These are phyloP conservation scores for Sphaerophoria rueppellii DNA, from an alignment of 2,888 invertebrate species.

Conservation along the genomic window DNA sequence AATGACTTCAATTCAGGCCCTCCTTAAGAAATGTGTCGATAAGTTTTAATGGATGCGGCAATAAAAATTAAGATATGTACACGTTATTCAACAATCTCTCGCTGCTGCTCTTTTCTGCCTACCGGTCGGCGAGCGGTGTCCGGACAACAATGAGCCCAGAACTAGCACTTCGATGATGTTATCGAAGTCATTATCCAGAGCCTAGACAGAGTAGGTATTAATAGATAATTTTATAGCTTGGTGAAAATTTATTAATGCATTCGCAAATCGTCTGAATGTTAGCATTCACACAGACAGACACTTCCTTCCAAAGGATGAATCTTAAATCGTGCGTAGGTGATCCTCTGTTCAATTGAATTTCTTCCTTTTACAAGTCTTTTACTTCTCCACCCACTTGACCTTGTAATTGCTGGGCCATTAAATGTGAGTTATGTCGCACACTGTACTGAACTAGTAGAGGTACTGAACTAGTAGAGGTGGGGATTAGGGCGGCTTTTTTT, in stretches of 20 bases:
- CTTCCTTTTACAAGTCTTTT: not conserved
- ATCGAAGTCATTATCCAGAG: constrained; percentile 37
- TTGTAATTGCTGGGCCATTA: constrained; percentile 65
- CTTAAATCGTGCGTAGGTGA: constrained; percentile 34
- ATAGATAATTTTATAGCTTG: constrained; percentile 41
- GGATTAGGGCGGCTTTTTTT: not conserved
- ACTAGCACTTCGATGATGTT: not conserved
- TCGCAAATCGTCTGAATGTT: constrained; percentile 51
- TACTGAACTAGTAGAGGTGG: constrained; percentile 6
- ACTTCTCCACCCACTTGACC: constrained; percentile 12
- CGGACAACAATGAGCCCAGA: constrained; percentile 32
- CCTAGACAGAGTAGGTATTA: constrained; percentile 28
- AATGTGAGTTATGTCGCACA: constrained; percentile 58
- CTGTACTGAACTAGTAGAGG: not conserved
- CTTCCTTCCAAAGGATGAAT: not conserved
- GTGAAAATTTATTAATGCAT: constrained; percentile 62
- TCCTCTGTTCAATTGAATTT: constrained; percentile 65
- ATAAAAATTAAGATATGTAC: constrained; percentile 69
- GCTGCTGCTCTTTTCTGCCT: not conserved
- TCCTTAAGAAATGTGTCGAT: constrained; percentile 72
- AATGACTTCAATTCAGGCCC: constrained; percentile 66
- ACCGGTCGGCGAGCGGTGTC: not conserved
- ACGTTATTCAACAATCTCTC: not conserved
- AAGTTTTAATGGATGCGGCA: constrained; percentile 68
- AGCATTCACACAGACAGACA: constrained; percentile 1